Evolutionary conservation across 2,797 vertebrate species (phyloP).

Genomic region (Platyrinchus mystaceus): DNA sequence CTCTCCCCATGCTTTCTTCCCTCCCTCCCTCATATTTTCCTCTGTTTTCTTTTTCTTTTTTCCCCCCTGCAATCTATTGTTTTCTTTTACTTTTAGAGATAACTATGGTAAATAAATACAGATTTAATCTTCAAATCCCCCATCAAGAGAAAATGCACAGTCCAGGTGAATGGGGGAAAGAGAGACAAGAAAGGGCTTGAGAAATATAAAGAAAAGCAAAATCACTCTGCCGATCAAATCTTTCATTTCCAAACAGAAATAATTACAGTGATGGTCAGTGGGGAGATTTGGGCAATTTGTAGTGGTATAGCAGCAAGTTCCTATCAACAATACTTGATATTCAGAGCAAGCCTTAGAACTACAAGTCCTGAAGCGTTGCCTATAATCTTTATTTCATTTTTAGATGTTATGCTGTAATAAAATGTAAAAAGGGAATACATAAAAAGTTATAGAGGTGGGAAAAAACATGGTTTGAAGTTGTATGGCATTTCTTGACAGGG

Average conservation of each 20-base stretch:
- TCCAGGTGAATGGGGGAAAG: conserved; percentile 48
- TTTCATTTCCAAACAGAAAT: conserved; percentile 77
- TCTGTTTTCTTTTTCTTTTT: neutral
- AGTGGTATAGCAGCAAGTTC: conserved; percentile 49
- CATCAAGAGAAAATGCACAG: conserved; percentile 48
- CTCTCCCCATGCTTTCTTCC: neutral
- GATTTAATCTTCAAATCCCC: conserved; percentile 71
- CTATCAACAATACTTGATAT: conserved; percentile 76
- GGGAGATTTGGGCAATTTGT: conserved; percentile 72
- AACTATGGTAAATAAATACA: conserved; percentile 71
- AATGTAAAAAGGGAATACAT: conserved; percentile 82
- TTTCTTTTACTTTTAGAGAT: conserved; percentile 48
- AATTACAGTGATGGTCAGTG: conserved; percentile 75
- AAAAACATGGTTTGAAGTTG: conserved; percentile 78
- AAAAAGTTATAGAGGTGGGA: conserved; percentile 77
- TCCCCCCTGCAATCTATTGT: neutral
- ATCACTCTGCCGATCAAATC: conserved; percentile 60
- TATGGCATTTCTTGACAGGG: conserved; percentile 74
- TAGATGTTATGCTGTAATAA: conserved; percentile 79
- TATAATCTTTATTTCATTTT: conserved; percentile 83
- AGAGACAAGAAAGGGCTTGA: conserved; percentile 12
- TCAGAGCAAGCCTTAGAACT: conserved; percentile 72
- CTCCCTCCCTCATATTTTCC: neutral
- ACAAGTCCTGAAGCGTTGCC: conserved; percentile 74
- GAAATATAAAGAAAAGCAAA: conserved; percentile 50